Conservation (phyloP, 1,140 invertebrate species). For the Caenorhabditis latens region DNA sequence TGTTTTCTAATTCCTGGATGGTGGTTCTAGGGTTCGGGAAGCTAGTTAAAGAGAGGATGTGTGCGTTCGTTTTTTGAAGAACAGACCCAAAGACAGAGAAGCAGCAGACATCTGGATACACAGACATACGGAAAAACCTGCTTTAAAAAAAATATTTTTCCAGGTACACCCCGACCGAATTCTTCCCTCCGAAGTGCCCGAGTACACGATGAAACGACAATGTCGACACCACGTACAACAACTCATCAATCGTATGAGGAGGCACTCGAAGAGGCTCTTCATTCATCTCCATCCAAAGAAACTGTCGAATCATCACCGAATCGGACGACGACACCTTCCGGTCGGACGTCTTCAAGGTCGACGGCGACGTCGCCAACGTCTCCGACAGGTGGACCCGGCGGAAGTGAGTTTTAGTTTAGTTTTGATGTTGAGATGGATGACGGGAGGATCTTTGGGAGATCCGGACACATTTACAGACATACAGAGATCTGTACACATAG, state of each 20-base stretch:
- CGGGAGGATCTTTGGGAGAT: too few species aligned
- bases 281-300: not conserved
- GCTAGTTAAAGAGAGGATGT: too few species aligned
- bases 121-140: too few species aligned
- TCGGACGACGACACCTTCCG: not conserved
- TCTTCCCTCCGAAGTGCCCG: not conserved
- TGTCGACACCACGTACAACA: not conserved
- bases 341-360: not conserved
- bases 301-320: not conserved
- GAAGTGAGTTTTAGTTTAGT: not conserved
- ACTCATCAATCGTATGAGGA: slow-evolving; percentile 19
- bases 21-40: too few species aligned
- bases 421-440: too few species aligned
- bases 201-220: slow-evolving; percentile 12
- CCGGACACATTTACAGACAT: too few species aligned
- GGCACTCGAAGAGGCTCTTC: slow-evolving; percentile 24
- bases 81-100: too few species aligned
- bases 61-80: too few species aligned
- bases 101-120: too few species aligned
- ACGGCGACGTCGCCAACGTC: not conserved
- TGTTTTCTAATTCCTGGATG: too few species aligned
- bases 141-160: too few species aligned
- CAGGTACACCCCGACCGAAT: not conserved
- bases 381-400: not conserved
- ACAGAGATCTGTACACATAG: too few species aligned